Conservation (phyloP, 2,797 vertebrate genomes). For the Helicolenus hilgendorfi region DNA sequence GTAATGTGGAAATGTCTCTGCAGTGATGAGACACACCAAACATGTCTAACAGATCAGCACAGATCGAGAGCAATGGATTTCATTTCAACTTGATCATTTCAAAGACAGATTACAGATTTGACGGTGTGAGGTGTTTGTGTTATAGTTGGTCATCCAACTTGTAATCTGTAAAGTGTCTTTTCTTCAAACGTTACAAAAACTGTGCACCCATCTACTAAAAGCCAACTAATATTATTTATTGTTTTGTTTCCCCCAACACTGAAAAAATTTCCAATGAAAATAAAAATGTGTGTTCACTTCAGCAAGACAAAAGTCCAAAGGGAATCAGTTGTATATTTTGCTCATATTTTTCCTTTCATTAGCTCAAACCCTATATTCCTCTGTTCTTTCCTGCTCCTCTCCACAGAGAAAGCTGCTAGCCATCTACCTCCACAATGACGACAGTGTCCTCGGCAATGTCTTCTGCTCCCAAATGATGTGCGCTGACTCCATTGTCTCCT, state of each 20-base stretch:
- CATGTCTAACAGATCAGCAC: neutral
- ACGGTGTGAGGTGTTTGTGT: neutral
- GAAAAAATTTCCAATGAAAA: neutral
- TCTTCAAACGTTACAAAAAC: neutral
- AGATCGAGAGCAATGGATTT: neutral
- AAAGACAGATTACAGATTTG: neutral
- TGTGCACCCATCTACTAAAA: neutral
- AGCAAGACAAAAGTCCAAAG: neutral
- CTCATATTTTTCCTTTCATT: neutral
- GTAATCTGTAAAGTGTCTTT: neutral
- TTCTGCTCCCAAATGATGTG: constrained; percentile 99
- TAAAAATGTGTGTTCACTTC: neutral
- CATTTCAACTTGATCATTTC: neutral
- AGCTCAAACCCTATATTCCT: neutral
- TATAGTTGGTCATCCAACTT: neutral
- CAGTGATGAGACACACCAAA: constrained; percentile 14
- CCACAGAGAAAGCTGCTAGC: constrained; percentile 99
- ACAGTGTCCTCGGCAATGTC: constrained; percentile 99
- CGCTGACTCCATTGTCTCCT: constrained; percentile 98
- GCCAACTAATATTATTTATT: neutral
- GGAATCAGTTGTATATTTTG: neutral
- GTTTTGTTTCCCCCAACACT: neutral
- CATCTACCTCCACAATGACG: constrained; percentile 99
- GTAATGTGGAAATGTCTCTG: constrained; percentile 59
- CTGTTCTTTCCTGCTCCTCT: constrained; percentile 67